Base-by-base conservation (phyloP, 53 echinoderm and acorn worm genomes). In the Patiria pectinifera region DNA sequence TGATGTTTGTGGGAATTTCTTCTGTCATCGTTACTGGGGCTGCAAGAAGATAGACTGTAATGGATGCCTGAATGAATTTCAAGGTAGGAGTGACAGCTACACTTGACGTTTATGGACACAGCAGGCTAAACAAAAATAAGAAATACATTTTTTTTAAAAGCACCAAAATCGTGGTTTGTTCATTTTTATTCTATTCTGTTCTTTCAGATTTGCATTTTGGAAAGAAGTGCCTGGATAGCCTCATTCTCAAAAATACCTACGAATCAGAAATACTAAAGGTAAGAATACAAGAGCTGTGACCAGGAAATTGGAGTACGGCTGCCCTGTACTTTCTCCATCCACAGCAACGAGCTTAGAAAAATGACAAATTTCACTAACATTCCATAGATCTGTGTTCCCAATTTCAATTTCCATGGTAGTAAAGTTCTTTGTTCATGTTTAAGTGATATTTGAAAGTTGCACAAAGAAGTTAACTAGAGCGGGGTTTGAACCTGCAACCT, bases 181-280 rank as follows among this genome's bases (percentile, higher is more conserved):
- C 35, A 35, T 2, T 24, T 85, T 19, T 45, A 45, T 11, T 26
- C 35, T 19, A 1, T 70, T 59, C 13, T 87, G 7, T 63, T 92
- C 23, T 77, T 63, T 10, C 91, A 96, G 96, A 96, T 69, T 85
- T 96, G 78, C 63, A 93, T 79, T 97, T 97, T 86, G 94, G 93
- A 74, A 93, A 93, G 48, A 95, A 93, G 59, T 89, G 94, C 75
- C 76, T 94, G n/a, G 93, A 94, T n/a, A 87, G 48, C 25, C 61
- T 97, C 45, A 91, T 97, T 3, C 89, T 92, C 48, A 86, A 93
- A 25, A 97, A 97, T 76, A 76, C 66, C 4, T 95, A 92, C 83
- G 97, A 97, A 85, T 95, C 97, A n/a, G 92, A 89, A 77, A 94
- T 97, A 94, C 91, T 97, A 13, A 95, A 94, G 93, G 97, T 97